Conservation (phyloP, 2,113 vertebrate genomes). For the Peromyscus leucopus region DNA sequence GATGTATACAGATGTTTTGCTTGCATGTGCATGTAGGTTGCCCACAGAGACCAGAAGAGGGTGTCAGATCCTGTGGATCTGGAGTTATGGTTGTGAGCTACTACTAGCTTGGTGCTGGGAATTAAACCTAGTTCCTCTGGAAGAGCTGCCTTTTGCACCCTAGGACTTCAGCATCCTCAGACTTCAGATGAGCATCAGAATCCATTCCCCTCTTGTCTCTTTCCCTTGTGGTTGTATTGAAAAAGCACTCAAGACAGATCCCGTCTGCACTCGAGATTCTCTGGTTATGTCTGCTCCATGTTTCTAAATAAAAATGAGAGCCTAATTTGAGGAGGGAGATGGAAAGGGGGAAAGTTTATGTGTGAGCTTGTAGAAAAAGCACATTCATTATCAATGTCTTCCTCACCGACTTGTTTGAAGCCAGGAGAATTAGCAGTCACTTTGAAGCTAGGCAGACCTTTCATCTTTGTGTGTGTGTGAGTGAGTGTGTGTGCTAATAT, state of each 20-base stretch:
- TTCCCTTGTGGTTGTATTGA: not conserved
- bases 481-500: conserved; percentile 56
- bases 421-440: conserved; percentile 72
- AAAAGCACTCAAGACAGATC: not conserved
- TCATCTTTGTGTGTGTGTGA: conserved; percentile 74
- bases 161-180: fast-evolving
- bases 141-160: not conserved
- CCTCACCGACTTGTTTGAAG: conserved; percentile 71
- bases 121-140: not conserved
- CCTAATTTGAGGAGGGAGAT: not conserved
- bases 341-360: conserved; percentile 33
- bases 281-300: not conserved
- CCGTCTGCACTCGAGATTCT: not conserved
- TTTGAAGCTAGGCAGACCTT: conserved; percentile 84
- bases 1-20: not conserved
- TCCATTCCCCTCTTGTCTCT: not conserved
- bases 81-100: not conserved
- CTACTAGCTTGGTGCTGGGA: not conserved
- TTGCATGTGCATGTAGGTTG: not conserved
- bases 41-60: not conserved
- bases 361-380: conserved; percentile 68
- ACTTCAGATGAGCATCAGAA: fast-evolving
- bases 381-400: conserved; percentile 45
- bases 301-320: conserved; percentile 46
- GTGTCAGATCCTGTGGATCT: no score